Conservation (phyloP, 1,140 invertebrate genomes). For the Triops cancriformis region DNA sequence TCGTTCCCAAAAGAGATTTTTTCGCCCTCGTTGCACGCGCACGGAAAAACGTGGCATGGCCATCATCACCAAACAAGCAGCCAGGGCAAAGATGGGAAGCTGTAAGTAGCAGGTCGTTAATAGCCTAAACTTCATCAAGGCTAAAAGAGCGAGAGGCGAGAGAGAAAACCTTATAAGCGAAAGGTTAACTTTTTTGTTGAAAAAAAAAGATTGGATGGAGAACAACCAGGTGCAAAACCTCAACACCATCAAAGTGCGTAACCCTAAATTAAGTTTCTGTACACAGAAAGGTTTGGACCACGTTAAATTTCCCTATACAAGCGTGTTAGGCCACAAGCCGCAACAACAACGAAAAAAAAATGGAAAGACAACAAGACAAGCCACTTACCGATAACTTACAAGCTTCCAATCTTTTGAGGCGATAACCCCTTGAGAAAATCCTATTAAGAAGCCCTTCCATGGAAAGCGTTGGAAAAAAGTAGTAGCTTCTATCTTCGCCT, state of each 20-base stretch:
- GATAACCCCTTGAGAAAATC: too few species aligned
- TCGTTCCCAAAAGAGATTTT: neutral
- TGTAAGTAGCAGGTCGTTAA: constrained; percentile 13
- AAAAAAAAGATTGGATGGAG: neutral
- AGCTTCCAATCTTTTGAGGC: too few species aligned
- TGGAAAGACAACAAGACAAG: too few species aligned
- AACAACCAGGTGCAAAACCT: constrained; percentile 5
- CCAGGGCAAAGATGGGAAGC: constrained; percentile 11
- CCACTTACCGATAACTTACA: too few species aligned
- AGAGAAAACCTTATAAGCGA: neutral
- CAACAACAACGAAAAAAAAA: too few species aligned
- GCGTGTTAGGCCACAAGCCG: too few species aligned
- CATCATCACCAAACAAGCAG: constrained; percentile 1
- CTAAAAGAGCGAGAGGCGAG: neutral
- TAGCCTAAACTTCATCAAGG: constrained; percentile 10
- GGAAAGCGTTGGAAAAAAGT: too few species aligned
- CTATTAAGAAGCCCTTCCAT: too few species aligned
- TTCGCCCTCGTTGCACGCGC: neutral
- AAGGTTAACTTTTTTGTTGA: neutral
- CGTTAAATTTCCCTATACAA: too few species aligned
- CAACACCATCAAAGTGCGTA: neutral
- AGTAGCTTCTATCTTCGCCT: too few species aligned
- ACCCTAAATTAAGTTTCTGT: constrained; percentile 6
- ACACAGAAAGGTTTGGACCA: neutral
- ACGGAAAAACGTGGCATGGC: constrained; percentile 6